These are phyloP conservation scores for Holcopasites calliopsidis DNA, from an alignment of 1,140 invertebrate genomes.

Conservation along the genomic window DNA sequence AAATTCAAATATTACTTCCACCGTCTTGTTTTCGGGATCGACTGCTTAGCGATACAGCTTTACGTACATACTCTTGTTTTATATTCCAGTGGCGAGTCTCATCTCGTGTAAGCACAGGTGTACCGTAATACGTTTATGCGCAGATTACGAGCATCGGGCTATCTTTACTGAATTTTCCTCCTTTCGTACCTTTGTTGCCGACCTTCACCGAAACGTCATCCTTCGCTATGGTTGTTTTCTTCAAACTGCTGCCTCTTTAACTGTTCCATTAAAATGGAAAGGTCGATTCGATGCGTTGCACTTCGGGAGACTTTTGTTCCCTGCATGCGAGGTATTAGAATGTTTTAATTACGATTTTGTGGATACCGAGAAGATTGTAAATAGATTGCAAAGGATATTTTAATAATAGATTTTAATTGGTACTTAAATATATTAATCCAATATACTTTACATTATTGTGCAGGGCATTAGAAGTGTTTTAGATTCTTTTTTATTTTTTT, in stretches of 20 bases:
- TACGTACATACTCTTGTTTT: conserved; percentile 14
- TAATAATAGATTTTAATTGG: too few species aligned
- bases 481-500: too few species aligned
- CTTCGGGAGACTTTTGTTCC: neutral
- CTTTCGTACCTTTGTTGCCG: conserved; percentile 26
- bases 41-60: neutral
- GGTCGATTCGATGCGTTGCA: neutral
- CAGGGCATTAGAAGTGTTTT: too few species aligned
- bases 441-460: too few species aligned
- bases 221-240: neutral
- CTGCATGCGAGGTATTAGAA: too few species aligned
- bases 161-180: conserved; percentile 29
- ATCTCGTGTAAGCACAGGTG: conserved; percentile 34
- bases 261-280: neutral
- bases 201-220: neutral
- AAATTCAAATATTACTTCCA: too few species aligned
- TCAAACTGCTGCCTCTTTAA: neutral
- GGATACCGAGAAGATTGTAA: too few species aligned
- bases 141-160: conserved; percentile 23
- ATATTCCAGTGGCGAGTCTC: conserved; percentile 39
- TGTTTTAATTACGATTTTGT: too few species aligned
- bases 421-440: too few species aligned
- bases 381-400: too few species aligned
- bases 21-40: conserved; percentile 4
- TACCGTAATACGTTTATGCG: conserved; percentile 31